Evolutionary conservation across 2,888 invertebrate genomes (phyloP), one percentile per base, ranked within the genome.

Genomic region (Drosophila buzzatii): DNA sequence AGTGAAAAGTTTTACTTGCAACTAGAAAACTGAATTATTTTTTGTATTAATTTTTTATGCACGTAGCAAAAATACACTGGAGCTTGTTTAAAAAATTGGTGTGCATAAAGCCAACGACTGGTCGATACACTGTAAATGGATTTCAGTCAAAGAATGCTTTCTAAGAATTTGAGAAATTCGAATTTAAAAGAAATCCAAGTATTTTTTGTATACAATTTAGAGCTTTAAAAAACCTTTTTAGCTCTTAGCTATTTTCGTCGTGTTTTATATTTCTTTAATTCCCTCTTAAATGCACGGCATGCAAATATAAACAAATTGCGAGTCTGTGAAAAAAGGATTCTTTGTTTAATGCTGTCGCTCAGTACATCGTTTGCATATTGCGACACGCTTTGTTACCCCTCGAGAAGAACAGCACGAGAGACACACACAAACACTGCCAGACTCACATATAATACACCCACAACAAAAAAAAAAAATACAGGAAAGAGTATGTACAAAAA

Each of bases 341-440:
- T 51, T 60, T 56, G 55, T 42, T 69, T 27, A 9, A n/a, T 27
- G 64, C 55, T 57, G 56, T 52, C 66, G 59, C 39, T 57, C 51
- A 56, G 66, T 56, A 60, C 74, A 59, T 59, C 76, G 69, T 76
- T 76, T 76, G 80, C 80, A 69, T 79, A 64, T 65, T 59, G 41
- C 45, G 69, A 59, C 74, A 79, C 65, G 69, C 59, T 65, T 69
- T 79, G 80, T 70, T 79, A 75, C 61, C 64, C 64, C 52, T 37
- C 31, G 31, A 56, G 33, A 9, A 69, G 9, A 18, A 39, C 5
- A 39, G 18, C 58, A 2, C 37, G 27, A 12, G 51, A 37, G 16
- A 12, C 14, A 64, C 33, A 20, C 35, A 35, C 16, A 20, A 27
- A 35, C 16, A 41, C 20, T n/a, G 31, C 12, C 14, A 20, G 12